Base-by-base conservation (phyloP, 2,797 vertebrate genomes). In the Girardinus metallicus region DNA sequence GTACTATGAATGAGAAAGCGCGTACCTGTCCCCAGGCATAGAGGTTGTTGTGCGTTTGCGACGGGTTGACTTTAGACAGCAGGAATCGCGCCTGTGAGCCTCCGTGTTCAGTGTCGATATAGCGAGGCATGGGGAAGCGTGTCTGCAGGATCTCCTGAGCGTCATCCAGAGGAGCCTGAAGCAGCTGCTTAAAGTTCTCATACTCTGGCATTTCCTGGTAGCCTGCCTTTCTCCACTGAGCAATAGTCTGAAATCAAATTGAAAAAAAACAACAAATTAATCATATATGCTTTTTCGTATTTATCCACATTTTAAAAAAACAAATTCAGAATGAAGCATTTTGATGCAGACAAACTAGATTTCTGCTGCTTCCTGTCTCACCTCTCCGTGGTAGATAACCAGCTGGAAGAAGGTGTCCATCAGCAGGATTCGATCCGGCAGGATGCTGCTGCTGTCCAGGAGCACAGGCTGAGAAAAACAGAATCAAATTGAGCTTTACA, bases 321-420 rank as follows among this genome's bases (percentile, higher is more conserved):
- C 10, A 16, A 12, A 43, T 21, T 51, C 9, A n/a, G 36, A 77
- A 41, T 21, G 26, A 49, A 39, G 16, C 68, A 51, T 70, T 53
- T 29, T 2, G 36, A 34, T 36, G 29, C 5, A 36, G 29, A 47
- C 18, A 4, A 36, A 21, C 3, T 73, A 9, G 6, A 11, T 26
- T n/a, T 43, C 23, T 8, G 39, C 3, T 4, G 4, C 15, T 7
- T 26, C 12, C 8, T 2, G 16, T 31, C 86, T 87, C 95, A 99
- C 98, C 97, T 99, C 98, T 89, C 98, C 98, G 79, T 99, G 98
- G 90, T 95, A 99, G 93, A 99, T 99, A 79, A 99, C 98, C 86
- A 99, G 96, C 94, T 99, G 98, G 94, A 99, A 99, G 94, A 99
- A 99, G 31, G 97, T 99, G 92, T 99, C 98, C 98, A 99, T 99